phyloP scores from a whole-genome alignment of 2,113 vertebrate genomes.

The Acinonyx jubatus region DNA sequence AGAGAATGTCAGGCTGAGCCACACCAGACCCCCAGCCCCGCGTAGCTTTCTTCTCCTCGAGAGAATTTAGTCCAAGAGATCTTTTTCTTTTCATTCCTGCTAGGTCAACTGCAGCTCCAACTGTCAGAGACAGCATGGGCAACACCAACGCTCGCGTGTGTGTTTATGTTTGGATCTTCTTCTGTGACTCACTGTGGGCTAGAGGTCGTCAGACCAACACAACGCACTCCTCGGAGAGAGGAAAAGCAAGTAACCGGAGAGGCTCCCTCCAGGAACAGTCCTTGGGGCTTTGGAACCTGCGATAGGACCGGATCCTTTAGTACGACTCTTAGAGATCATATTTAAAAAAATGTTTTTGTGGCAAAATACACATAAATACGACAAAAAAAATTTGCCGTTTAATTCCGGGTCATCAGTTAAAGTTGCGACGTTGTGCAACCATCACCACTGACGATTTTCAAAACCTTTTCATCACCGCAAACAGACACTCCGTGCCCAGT shows the following conservation, averaged over 20 bases:
- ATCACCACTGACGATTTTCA: not conserved
- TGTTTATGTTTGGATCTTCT: not conserved
- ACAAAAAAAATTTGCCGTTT: not conserved
- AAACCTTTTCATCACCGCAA: not conserved
- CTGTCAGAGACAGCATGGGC: rapidly evolving
- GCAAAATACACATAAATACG: not conserved
- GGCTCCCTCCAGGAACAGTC: not conserved
- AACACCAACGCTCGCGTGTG: rapidly evolving
- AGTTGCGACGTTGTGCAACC: too few relatives aligned
- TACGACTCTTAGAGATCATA: not conserved
- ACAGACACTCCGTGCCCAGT: not conserved
- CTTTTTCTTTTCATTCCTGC: not conserved
- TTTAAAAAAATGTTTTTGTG: not conserved
- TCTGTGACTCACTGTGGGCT: not conserved
- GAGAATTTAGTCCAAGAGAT: not conserved
- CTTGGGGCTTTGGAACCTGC: not conserved
- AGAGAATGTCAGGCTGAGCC: too few relatives aligned
- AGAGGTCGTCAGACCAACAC: too few relatives aligned
- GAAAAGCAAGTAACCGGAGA: rapidly evolving
- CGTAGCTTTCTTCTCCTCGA: not conserved
- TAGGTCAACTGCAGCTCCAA: not conserved
- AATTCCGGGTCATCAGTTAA: not conserved
- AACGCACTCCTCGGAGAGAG: rapidly evolving
- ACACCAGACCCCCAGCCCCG: too few relatives aligned
- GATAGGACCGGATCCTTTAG: not conserved